Conservation (phyloP, 2,113 vertebrate genomes). For the Scytalopus superciliaris region DNA sequence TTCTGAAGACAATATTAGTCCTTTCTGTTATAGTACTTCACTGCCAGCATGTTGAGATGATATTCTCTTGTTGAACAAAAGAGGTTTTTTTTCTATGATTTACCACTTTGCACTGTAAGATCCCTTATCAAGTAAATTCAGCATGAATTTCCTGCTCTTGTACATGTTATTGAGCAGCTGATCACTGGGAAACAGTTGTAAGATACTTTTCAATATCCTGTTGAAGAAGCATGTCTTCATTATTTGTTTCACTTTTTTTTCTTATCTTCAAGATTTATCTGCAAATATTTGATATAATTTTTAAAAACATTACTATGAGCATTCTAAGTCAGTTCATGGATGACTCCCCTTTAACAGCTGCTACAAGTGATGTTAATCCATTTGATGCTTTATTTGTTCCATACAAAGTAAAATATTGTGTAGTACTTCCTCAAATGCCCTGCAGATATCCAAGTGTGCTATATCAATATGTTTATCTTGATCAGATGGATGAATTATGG, state of each 20-base stretch:
- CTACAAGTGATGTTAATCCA: not conserved
- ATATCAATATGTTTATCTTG: not conserved
- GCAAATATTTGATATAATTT: not conserved
- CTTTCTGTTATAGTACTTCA: not conserved
- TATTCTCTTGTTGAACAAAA: not conserved
- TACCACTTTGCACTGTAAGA: not conserved
- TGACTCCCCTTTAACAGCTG: not conserved
- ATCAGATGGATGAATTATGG: not conserved
- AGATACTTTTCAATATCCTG: not conserved
- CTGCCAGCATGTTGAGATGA: not conserved
- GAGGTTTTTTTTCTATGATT: fast-evolving
- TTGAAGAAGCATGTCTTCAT: not conserved
- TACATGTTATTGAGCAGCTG: not conserved
- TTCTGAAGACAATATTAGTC: not conserved
- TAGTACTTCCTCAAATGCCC: not conserved
- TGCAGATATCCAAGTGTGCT: not conserved
- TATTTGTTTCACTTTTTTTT: not conserved
- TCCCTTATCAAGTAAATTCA: not conserved
- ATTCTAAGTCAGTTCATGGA: not conserved
- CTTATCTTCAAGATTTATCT: not conserved
- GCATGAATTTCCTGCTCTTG: not conserved
- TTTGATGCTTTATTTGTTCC: not conserved
- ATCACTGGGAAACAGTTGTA: not conserved
- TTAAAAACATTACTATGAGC: not conserved
- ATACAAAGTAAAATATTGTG: not conserved